Evolutionary conservation across 2,888 invertebrate species (phyloP), one percentile per base, ranked within the genome.

Genomic region (Unio delphinus): DNA sequence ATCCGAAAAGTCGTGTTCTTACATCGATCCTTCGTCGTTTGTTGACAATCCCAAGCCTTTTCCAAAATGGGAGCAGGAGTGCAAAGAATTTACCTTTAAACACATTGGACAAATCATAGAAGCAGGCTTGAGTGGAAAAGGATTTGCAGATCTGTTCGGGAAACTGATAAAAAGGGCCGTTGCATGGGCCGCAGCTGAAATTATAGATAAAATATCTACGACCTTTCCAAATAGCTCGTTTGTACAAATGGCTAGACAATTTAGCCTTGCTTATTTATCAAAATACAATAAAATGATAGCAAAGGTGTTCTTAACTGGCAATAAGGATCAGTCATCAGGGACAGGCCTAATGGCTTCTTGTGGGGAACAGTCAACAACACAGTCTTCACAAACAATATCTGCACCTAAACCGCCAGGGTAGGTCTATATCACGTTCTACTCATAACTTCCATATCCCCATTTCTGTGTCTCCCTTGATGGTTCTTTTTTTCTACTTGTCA

Each of bases 1-100:
- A 1, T 61, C 55, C 8, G 65, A 67, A 28, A 64, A 58, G 7
- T 23, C 70, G 6, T 81, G 81, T 61, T 68, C 63, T 11, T 82
- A 82, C 61, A 75, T 80, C 8, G 83, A 83, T 63, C 83, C 83
- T 2, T 74, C 78, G 3, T 73, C 78, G 15, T 83, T 75, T 68
- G 65, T 82, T 4, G 80, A 81, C 34, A 67, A 75, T 57, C 60
- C 78, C 30, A 70, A 80, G 56, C 80, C 82, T 0, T 69, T 75
- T 6, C 80, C 83, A 20, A 70, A 75, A 55, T 81, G 82, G 79
- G 70, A 74, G 15, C 73, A 79, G 67, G 78, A 80, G 17, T 83
- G 83, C 62, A 82, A 80, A 34, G 82, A 81, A 30, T 73, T 72
- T 67, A 70, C 68, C 4, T 76, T 76, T 56, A 73, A 69, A 26